Evolutionary conservation across 2,113 vertebrate species (phyloP), one percentile per base, ranked within the genome.

Genomic region (Peromyscus maniculatus): DNA sequence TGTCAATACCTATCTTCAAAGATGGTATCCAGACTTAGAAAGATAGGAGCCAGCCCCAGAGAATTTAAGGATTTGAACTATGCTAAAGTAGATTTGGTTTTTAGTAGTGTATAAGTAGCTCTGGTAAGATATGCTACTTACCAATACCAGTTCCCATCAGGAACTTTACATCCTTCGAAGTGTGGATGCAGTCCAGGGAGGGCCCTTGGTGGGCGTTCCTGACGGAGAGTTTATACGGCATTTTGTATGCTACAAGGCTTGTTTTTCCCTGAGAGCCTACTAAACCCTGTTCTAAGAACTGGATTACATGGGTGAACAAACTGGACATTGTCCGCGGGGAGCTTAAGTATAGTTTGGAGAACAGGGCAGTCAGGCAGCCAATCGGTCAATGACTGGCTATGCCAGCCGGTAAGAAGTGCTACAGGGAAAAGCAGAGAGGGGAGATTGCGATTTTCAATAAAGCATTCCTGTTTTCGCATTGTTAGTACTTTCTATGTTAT

Each of bases 21-120:
- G 43, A 59, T 88, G n/a, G 75, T 43, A 22, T 95, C 26, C 16
- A 79, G 66, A 96, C 77, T 89, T 91, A 46, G 93, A 91, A 91
- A 87, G 43, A 84, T 31, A 89, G 62, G 33, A 88, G 52, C 22
- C 82, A 77, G 74, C 24, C 52, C 26, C 12, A 62, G 64, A 79
- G 55, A 75, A 95, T 90, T 92, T 89, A 80, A 75, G 28, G 22
- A 69, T 49, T 49, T 64, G 4, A 95, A 79, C 57, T n/a, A 17
- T 87, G 2, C 13, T 96, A 57, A 88, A 8, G 33, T 33, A 95
- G 83, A 80, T 75, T 43, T 19, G 26, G 33, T 59, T 95, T 91
- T 88, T 88, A 39, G 46, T 79, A 89, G 43, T 66, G 46, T 82
- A 39, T 62, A 16, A 4, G 22, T 36, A 84, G 33, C 69, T 74